Evolutionary conservation across 2,113 vertebrate genomes (phyloP), one percentile per base, ranked within the genome.

Genomic region (Platichthys flesus): DNA sequence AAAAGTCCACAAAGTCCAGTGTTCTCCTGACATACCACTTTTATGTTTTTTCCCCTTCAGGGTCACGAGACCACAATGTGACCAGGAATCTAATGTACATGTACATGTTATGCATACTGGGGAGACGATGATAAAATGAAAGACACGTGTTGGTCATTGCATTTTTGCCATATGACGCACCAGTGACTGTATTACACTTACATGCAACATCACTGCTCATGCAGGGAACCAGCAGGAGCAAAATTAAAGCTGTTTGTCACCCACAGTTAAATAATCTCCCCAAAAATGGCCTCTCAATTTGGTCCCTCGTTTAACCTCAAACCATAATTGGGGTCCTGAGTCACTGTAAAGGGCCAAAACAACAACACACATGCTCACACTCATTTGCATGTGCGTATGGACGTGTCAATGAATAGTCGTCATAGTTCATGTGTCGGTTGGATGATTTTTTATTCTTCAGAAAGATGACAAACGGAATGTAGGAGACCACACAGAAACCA

Each of bases 141-240:
- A 83, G 58, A 71, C 74, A 78, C 47, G 45, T 40, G 68, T 71
- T 9, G 66, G 67, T 80, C 49, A 82, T 54, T 63, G 24, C 74
- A 60, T 31, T 76, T 54, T 40, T 4, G 62, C 51, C 71, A 45
- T 59, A 85, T 83, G 83, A 89, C 74, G 70, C 52, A 62, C 15
- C 18, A 8, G 28, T 77, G 64, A 20, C 62, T 62, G 28, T 67
- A 40, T 74, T 45, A 61, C 67, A 78, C 56, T 45, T 49, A 60
- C 16, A 51, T 61, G 57, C 21, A 51, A 71, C 71, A 71, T 78
- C 20, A 18, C 52, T 26, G 3, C 21, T 56, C 24, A 20, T 66
- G 21, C 18, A 9, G 9, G 26, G 23, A 23, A 31, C 26, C 59
- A 55, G 2, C 9, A 35, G 58, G 24, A 60, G 58, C 16, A 9